These are phyloP conservation scores for Lepisosteus osseus DNA, from an alignment of 2,113 vertebrate species.

Conservation along the genomic window DNA sequence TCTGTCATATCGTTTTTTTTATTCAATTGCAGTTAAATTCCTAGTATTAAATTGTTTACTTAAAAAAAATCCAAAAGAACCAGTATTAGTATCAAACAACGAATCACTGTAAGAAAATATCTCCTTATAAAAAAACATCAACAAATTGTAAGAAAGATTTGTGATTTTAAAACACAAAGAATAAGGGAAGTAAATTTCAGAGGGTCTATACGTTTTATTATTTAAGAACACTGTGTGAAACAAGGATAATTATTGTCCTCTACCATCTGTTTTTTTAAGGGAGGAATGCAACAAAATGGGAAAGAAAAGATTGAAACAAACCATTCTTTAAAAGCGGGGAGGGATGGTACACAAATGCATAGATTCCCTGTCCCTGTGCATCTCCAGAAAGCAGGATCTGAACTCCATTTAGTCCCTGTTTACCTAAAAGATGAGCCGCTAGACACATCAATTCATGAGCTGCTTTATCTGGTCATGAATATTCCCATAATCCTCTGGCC, in stretches of 20 bases:
- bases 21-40: no score
- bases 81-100: no score
- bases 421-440: conserved; percentile 91
- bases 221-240: conserved; percentile 46
- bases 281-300: conserved; percentile 42
- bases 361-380: conserved; percentile 46
- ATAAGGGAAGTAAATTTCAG: no score
- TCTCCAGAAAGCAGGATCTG: conserved; percentile 42
- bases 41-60: no score
- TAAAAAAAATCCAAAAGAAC: no score
- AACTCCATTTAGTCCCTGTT: conserved; percentile 80
- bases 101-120: no score
- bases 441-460: conserved; percentile 81
- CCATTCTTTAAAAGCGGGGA: conserved; percentile 47
- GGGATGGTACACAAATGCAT: conserved; percentile 44
- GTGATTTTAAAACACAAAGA: no score
- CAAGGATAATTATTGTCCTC: conserved; percentile 51
- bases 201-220: conserved; percentile 14
- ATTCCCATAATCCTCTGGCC: conserved; percentile 90
- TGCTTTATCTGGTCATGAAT: conserved; percentile 90
- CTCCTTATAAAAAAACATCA: no score
- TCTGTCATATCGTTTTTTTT: no score
- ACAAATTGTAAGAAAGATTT: no score
- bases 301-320: conserved; percentile 51
- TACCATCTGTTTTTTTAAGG: conserved; percentile 66